Base-by-base conservation (phyloP, 1,140 invertebrate species). In the Lasioglossum albipes region DNA sequence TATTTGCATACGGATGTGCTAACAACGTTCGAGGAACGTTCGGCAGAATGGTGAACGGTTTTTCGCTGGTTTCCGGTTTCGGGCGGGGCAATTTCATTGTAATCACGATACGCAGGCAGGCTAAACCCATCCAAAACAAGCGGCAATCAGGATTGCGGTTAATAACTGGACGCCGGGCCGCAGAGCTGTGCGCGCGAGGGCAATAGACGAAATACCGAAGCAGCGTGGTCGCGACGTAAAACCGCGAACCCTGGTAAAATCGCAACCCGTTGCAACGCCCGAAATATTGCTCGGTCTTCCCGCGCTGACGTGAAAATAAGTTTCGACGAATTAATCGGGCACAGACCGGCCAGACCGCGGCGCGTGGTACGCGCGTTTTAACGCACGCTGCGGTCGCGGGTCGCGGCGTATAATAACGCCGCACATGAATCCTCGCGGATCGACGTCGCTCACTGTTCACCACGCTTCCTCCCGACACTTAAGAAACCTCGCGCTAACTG, bases 131-230 rank as follows among this genome's bases (percentile, higher is more conserved):
- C 82, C 78, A 75, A 90, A 91, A 90, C 89, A 90, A 88, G 84
- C 83, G 79, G 78, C 89, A 90, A 91, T 90, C 89, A 89, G 80
- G 89, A 88, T 57, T 84, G 87, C 84, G 87, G 89, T 90, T 91
- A 90, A 91, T 91, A 90, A 91, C 45, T 49, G 12, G 45, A 49
- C 87, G 90, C 84, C 79, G 61, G 78, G 69, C 87, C 84, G 81
- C 86, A 85, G 52, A 87, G 71, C 75, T 72, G 49, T 80, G 61
- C 9, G 57, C 73, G 73, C 68, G 79, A 72, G 83, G 61, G 77
- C 74, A 82, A 89, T 85, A 81, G 81, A 82, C 89, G 87, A 89
- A 88, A 90, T 82, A 84, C 79, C 82, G 84, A 83, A 84, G 84
- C 78, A 27, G 42, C 27, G 65, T 59, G 79, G 89, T 89, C 66